A percentile compares a stretch with the other conserved stretches of the same genome.
Conservation (phyloP, 2,888 invertebrate species). For the Philereme transversata region DNA sequence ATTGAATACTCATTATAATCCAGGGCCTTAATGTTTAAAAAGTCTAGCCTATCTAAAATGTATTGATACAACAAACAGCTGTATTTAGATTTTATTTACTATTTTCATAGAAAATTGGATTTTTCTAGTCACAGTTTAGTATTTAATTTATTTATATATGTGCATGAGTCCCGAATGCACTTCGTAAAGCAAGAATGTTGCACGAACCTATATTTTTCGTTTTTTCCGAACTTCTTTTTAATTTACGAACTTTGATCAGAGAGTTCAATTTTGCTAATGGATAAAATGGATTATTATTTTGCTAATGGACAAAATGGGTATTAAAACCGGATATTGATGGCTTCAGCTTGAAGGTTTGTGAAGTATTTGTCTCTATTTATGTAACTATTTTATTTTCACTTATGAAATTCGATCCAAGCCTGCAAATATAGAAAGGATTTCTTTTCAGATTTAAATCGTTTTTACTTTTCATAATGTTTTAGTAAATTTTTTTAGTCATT, state of each 20-base stretch:
- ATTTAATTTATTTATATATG: slow-evolving; percentile 61
- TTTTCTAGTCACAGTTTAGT: slow-evolving; percentile 53
- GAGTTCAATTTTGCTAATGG: slow-evolving; percentile 59
- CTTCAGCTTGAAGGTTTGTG: slow-evolving; percentile 32
- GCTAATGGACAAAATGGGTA: slow-evolving; percentile 30
- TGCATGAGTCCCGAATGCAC: slow-evolving; percentile 82
- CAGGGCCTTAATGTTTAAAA: too few relatives aligned
- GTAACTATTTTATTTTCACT: background rate
- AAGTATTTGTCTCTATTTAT: slow-evolving; percentile 32
- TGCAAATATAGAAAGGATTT: too few relatives aligned
- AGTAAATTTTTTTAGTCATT: too few relatives aligned
- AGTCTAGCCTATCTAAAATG: background rate
- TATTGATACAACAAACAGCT: background rate
- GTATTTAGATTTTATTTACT: slow-evolving; percentile 1
- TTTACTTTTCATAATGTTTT: too few relatives aligned
- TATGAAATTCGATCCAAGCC: too few relatives aligned
- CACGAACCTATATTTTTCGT: slow-evolving; percentile 70
- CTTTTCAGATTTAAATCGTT: too few relatives aligned
- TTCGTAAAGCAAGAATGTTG: slow-evolving; percentile 76
- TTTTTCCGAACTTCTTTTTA: slow-evolving; percentile 55
- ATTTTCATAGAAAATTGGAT: slow-evolving; percentile 2
- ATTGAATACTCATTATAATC: too few relatives aligned
- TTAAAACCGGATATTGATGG: slow-evolving; percentile 53
- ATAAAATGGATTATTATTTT: slow-evolving; percentile 48
- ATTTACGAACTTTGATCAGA: slow-evolving; percentile 62